These are phyloP conservation scores for Limonius californicus DNA, from an alignment of 1,140 invertebrate genomes.

Conservation along the genomic window DNA sequence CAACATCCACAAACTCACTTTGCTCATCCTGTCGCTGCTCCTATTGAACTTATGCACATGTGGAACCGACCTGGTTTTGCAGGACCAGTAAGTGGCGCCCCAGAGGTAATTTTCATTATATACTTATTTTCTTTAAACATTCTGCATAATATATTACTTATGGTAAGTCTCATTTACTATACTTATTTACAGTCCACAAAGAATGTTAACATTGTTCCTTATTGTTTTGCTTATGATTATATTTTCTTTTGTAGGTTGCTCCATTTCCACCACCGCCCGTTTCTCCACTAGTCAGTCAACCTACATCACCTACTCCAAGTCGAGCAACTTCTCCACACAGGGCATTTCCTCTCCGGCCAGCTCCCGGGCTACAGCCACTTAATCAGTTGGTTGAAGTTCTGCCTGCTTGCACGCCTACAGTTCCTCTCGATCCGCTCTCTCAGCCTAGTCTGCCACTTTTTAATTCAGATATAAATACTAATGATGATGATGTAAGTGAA, in stretches of 20 bases:
- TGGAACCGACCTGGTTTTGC: conserved; percentile 48
- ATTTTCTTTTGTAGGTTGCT: conserved; percentile 32
- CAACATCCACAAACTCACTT: conserved; percentile 47
- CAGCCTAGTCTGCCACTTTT: conserved; percentile 25
- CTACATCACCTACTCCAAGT: conserved; percentile 55
- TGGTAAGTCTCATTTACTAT: no score
- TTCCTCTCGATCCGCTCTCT: conserved; percentile 26
- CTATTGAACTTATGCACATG: conserved; percentile 49
- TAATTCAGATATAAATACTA: conserved; percentile 9
- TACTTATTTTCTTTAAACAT: no score
- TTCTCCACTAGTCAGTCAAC: conserved; percentile 58
- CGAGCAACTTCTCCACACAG: conserved; percentile 56
- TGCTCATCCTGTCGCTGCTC: conserved; percentile 46
- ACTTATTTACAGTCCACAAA: no score
- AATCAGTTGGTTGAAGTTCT: conserved; percentile 20
- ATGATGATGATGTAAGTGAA: conserved; percentile 28
- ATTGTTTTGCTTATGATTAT: conserved; percentile 11
- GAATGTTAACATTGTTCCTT: no score
- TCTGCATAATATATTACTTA: no score
- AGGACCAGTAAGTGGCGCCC: conserved; percentile 49
- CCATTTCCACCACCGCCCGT: conserved; percentile 49
- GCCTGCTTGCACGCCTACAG: conserved; percentile 5
- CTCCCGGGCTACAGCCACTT: conserved; percentile 35
- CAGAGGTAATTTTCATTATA: no score
- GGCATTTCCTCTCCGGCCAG: conserved; percentile 45